phyloP scores from a whole-genome alignment of 2,797 vertebrate species.

The Hypotaenidia okinawae region DNA sequence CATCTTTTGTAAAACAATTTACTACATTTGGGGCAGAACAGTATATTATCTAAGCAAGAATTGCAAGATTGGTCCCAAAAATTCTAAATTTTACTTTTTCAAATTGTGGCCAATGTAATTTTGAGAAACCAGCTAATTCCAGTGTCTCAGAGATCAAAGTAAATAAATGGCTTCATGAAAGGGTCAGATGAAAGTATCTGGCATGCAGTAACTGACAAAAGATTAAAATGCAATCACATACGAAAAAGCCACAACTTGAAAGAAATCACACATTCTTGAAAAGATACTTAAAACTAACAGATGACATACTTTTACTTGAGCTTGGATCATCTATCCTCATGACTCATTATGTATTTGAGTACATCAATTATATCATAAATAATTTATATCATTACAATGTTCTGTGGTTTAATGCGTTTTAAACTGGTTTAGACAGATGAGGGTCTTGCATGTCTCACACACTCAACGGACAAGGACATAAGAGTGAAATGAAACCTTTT shows the following conservation, averaged over 20 bases:
- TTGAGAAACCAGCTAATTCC: constrained; percentile 18
- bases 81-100: background rate
- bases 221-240: constrained; percentile 46
- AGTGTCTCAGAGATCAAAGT: background rate
- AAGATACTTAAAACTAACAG: constrained; percentile 60
- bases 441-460: background rate
- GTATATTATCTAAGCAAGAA: background rate
- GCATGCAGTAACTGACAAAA: constrained; percentile 4
- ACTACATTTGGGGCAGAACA: background rate
- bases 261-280: constrained; percentile 45
- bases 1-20: background rate
- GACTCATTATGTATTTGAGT: constrained; percentile 63
- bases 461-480: background rate
- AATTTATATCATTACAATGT: constrained; percentile 69
- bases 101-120: background rate
- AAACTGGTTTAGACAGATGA: constrained; percentile 13
- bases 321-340: constrained; percentile 54
- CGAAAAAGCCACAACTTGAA: constrained; percentile 41
- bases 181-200: constrained; percentile 8
- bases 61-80: background rate
- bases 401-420: constrained; percentile 35
- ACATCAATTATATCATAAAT: constrained; percentile 69
- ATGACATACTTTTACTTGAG: constrained; percentile 58
- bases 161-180: background rate
- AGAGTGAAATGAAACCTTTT: background rate